Evolutionary conservation across 2,888 invertebrate species (phyloP), one percentile per base, ranked within the genome.

Genomic region (Vannuccia rotundouncinata): DNA sequence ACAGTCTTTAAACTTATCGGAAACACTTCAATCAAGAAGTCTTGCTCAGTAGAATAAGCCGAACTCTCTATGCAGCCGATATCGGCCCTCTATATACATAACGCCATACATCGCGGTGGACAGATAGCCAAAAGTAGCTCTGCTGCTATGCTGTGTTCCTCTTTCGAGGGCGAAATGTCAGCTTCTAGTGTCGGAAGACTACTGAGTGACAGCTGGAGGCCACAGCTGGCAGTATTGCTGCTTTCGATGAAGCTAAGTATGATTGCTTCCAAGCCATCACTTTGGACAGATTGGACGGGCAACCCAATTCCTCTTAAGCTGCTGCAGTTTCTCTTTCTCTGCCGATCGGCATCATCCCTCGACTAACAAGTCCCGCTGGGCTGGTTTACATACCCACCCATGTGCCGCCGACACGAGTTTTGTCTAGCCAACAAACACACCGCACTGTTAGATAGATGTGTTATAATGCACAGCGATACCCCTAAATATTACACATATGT

Each of bases 151-250:
- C 45, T 13, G 45, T 5, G 5, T 13, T 13, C 45, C 45, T 5
- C 45, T 45, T n/a, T 45, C 45, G 10, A 5, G 66, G 66, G 22
- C 22, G 25, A 66, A 66, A 66, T 66, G 22, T 66, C 66, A 66
- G 66, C 10, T 22, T 66, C 22, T 22, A 17, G 5, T 66, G 66
- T 66, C 66, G 66, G 66, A 22, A 27, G 25, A 22, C 66, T 66
- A 13, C 66, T 66, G 66, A 66, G 66, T 66, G 66, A 66, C 66
- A 66, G 66, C 66, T 66, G 66, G 66, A 22, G 66, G 66, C 66
- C 22, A 66, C 22, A 66, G 22, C 5, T 13, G 5, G 5, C 66
- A 66, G 22, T 13, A 66, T 66, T 13, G 22, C 25, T 13, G 45
- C 45, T 45, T 17, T 45, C 45, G 45, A 45, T 45, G 45, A 45